phyloP scores from a whole-genome alignment of 2,797 vertebrate genomes.

The Diplodus puntazzo region DNA sequence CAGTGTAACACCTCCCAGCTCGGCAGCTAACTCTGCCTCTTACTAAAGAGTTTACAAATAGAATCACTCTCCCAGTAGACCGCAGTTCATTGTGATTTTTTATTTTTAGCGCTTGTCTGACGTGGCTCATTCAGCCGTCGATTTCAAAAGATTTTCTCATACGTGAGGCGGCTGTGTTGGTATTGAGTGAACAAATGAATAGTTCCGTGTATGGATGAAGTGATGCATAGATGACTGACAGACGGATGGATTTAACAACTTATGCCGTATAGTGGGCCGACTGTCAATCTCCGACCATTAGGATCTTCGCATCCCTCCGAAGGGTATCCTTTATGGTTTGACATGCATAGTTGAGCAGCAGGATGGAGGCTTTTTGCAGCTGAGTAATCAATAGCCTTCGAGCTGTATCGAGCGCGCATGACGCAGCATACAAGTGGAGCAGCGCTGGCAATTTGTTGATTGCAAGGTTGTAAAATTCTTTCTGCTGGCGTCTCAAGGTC shows the following conservation, averaged over 20 bases:
- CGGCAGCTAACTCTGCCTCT: conserved; percentile 42
- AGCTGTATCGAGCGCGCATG: conserved; percentile 52
- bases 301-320: conserved; percentile 29
- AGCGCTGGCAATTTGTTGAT: conserved; percentile 15
- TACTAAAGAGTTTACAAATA: conserved; percentile 53
- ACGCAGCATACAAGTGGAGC: conserved; percentile 49
- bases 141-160: conserved; percentile 46
- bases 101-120: conserved; percentile 52
- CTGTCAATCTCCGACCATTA: conserved; percentile 26
- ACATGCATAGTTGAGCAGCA: conserved; percentile 60
- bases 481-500: not conserved
- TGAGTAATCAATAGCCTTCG: conserved; percentile 58
- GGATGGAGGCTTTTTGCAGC: conserved; percentile 50
- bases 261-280: not conserved
- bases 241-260: conserved; percentile 5
- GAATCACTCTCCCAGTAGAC: conserved; percentile 22
- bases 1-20: not conserved
- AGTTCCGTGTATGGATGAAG: conserved; percentile 1
- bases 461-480: conserved; percentile 38
- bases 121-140: conserved; percentile 30
- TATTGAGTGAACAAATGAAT: conserved; percentile 11
- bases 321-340: conserved; percentile 37
- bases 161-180: not conserved
- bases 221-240: not conserved
- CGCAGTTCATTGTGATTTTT: conserved; percentile 27